Conservation (phyloP, 2,113 vertebrate species). For the Ophthalmolycus amberensis region DNA sequence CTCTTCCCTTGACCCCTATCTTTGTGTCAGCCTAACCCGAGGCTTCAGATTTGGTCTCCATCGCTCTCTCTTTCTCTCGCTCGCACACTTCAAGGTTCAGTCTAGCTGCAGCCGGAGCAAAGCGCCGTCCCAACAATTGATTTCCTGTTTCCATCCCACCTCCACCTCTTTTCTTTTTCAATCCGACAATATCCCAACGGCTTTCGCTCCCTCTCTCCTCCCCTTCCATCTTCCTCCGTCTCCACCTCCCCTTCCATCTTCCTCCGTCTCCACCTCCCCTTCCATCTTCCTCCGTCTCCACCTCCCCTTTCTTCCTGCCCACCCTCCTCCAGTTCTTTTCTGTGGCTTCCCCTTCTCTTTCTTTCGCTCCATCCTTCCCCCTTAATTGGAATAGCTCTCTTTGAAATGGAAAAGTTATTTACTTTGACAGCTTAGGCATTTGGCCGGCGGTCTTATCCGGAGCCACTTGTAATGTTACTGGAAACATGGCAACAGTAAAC, state of each 20-base stretch:
- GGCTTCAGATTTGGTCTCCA: conserved; percentile 9
- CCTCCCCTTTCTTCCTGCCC: conserved; percentile 43
- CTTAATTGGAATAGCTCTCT: conserved; percentile 73
- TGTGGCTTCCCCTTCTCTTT: conserved; percentile 62
- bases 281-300: conserved; percentile 35
- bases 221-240: conserved; percentile 39
- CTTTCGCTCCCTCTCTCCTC: conserved; percentile 69
- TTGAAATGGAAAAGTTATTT: conserved; percentile 80
- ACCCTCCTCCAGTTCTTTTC: conserved; percentile 50
- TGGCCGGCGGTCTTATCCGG: conserved; percentile 66
- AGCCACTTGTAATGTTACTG: conserved; percentile 70
- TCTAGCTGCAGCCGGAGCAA: conserved; percentile 56
- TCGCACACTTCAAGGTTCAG: conserved; percentile 36
- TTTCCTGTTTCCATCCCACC: conserved; percentile 79
- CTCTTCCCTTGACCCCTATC: conserved; percentile 20
- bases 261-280: conserved; percentile 34
- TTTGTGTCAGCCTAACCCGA: neutral
- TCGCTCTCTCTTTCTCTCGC: conserved; percentile 1
- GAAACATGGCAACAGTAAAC: conserved; percentile 75
- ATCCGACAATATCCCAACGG: conserved; percentile 80
- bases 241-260: conserved; percentile 26
- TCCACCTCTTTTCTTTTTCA: conserved; percentile 61
- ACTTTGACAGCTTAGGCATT: conserved; percentile 74
- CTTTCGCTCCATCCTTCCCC: conserved; percentile 52
- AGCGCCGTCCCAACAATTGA: conserved; percentile 70